Percentiles rank a stretch among this genome's conserved stretches.
Conservation (phyloP, 2,888 invertebrate genomes). For the Apamea monoglypha region DNA sequence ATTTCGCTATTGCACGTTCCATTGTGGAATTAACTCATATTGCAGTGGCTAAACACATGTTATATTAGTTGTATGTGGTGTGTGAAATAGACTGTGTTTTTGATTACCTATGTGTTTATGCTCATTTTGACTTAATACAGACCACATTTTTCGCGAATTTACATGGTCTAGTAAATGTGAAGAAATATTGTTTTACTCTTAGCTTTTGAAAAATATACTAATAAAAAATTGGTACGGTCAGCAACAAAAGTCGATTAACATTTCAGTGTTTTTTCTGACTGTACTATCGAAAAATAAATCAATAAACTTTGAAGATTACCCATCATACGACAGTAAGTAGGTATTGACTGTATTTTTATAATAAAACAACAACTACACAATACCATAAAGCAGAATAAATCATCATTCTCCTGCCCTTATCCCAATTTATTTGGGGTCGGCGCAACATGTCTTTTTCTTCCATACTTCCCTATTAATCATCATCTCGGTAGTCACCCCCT, state of each 20-base stretch:
- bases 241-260: background rate
- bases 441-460: too few species aligned
- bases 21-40: slow-evolving; percentile 18
- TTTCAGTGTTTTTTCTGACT: background rate
- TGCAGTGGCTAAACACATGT: background rate
- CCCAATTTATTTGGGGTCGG: too few species aligned
- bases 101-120: background rate
- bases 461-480: too few species aligned
- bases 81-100: background rate
- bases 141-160: background rate
- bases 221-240: background rate
- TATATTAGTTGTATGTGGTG: background rate
- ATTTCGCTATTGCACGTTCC: slow-evolving; percentile 25
- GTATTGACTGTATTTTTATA: background rate
- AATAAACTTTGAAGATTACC: background rate
- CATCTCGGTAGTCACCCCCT: too few species aligned
- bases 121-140: background rate
- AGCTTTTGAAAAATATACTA: too few species aligned
- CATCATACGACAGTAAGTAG: too few species aligned
- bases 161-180: background rate
- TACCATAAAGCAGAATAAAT: slow-evolving; percentile 2
- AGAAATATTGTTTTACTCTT: background rate
- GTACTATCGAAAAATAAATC: too few species aligned
- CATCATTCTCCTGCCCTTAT: too few species aligned
- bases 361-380: background rate